phyloP scores from a whole-genome alignment of 2,113 vertebrate genomes.

The Xyrauchen texanus region DNA sequence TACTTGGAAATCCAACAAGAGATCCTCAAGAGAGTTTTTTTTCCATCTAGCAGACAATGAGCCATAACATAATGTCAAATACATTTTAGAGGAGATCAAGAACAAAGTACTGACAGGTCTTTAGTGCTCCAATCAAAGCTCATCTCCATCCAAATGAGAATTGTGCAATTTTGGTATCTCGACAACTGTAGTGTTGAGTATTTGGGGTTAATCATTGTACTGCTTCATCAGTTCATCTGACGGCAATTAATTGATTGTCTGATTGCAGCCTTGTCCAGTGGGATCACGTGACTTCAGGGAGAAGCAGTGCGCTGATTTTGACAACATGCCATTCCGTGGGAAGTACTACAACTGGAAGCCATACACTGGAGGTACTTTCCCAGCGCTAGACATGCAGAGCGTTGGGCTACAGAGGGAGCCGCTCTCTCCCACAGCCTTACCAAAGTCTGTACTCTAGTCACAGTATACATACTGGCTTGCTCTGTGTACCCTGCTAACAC shows the following conservation, averaged over 20 bases:
- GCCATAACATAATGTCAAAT: too few species aligned
- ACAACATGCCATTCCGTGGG: conserved; percentile 94
- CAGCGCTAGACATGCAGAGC: conserved; percentile 14
- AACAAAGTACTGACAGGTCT: too few species aligned
- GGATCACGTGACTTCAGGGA: conserved; percentile 94
- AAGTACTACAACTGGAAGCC: conserved; percentile 99
- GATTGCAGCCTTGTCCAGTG: conserved; percentile 80
- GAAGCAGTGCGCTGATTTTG: conserved; percentile 97
- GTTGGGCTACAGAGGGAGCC: conserved; percentile 38
- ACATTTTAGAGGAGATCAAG: too few species aligned
- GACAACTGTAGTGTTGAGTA: not conserved
- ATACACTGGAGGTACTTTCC: conserved; percentile 91
- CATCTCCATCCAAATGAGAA: too few species aligned
- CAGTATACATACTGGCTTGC: conserved; percentile 52
- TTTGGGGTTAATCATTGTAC: not conserved
- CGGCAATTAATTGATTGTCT: not conserved
- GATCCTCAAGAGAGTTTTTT: too few species aligned
- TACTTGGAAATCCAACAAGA: too few species aligned
- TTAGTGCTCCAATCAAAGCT: too few species aligned
- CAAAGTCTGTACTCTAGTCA: conserved; percentile 31
- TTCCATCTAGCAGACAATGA: too few species aligned
- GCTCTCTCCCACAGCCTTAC: conserved; percentile 30
- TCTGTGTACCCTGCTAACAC: conserved; percentile 55
- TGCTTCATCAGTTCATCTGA: not conserved
- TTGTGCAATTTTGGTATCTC: too few species aligned